Evolutionary conservation across 2,113 vertebrate genomes (phyloP).

Genomic region (Pardalotus punctatus): DNA sequence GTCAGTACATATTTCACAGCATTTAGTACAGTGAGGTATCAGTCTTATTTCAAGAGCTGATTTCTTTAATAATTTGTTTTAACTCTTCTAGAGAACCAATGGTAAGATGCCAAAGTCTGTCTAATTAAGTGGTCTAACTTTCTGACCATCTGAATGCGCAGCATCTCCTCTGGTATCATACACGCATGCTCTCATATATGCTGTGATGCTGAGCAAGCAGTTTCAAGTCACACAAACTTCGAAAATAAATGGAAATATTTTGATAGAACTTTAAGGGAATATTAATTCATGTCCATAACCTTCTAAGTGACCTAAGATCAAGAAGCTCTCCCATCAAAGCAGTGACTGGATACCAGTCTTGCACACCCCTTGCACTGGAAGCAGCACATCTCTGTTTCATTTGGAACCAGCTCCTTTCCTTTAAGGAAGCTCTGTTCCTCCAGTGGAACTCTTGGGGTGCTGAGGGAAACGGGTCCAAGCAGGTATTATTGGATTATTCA

Average conservation of each 20-base stretch:
- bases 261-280: background rate
- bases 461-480: background rate
- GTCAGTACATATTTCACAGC: background rate
- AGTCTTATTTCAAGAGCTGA: background rate
- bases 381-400: too few relatives aligned
- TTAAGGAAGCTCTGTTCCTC: background rate
- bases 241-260: background rate
- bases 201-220: background rate
- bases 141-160: background rate
- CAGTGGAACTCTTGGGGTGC: background rate
- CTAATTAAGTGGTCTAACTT: background rate
- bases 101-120: background rate
- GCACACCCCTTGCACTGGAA: background rate
- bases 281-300: background rate
- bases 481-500: slow-evolving; percentile 58
- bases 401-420: background rate
- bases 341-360: background rate
- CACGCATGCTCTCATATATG: background rate
- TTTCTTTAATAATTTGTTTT: background rate
- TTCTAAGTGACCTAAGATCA: background rate
- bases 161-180: background rate
- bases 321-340: background rate
- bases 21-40: background rate
- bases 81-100: background rate
- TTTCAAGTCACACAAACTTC: background rate